phyloP scores from a whole-genome alignment of 2,113 vertebrate species.

The Scomber colias region DNA sequence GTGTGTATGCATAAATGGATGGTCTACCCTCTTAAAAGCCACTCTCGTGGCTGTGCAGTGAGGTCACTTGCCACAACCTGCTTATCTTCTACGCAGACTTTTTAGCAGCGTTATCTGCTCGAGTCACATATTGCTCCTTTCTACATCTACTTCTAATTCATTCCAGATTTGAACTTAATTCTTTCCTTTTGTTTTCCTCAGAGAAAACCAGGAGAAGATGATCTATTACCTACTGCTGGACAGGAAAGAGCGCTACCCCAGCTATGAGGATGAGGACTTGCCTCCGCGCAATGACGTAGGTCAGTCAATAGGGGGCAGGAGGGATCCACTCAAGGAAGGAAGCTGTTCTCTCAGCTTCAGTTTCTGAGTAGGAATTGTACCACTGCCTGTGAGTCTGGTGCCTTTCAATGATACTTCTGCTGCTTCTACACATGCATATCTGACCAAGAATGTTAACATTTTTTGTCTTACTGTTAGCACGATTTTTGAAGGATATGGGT shows the following conservation, averaged over 20 bases:
- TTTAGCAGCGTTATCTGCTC: too few relatives aligned
- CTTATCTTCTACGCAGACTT: too few relatives aligned
- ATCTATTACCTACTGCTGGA: slow-evolving; percentile 94
- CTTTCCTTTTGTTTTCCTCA: slow-evolving; percentile 53
- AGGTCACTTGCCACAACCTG: too few relatives aligned
- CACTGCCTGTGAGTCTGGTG: neutral
- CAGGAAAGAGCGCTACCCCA: slow-evolving; percentile 94
- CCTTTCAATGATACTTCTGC: neutral
- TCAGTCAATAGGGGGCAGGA: slow-evolving; percentile 79
- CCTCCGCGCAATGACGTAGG: slow-evolving; percentile 92
- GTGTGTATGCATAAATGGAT: neutral
- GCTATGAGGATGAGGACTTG: slow-evolving; percentile 94
- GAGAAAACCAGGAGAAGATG: slow-evolving; percentile 96
- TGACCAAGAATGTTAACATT: too few relatives aligned
- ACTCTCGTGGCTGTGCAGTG: too few relatives aligned
- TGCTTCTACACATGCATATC: too few relatives aligned
- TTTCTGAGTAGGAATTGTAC: slow-evolving; percentile 8
- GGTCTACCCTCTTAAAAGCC: too few relatives aligned
- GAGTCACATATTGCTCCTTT: neutral
- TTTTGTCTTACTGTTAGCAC: too few relatives aligned
- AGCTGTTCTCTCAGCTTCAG: slow-evolving; percentile 1
- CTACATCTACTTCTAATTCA: neutral
- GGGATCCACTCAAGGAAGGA: slow-evolving; percentile 30
- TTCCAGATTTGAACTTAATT: neutral
- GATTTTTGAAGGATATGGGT: neutral